These are phyloP conservation scores for Maconellicoccus hirsutus DNA, from an alignment of 1,140 invertebrate species.

Conservation along the genomic window DNA sequence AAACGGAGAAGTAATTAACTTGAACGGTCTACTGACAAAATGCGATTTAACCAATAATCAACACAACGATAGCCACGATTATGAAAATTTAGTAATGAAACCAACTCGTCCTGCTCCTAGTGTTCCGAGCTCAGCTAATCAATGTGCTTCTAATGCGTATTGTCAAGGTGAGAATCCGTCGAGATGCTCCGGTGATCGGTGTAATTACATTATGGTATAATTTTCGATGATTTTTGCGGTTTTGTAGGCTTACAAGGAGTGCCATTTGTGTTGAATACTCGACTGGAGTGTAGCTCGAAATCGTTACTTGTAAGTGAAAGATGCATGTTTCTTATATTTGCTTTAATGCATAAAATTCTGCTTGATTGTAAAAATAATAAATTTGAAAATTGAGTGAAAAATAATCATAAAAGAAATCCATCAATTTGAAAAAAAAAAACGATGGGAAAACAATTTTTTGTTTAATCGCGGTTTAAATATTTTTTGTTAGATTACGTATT, in stretches of 20 bases:
- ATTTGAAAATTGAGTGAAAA: too few species aligned
- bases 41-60: background rate
- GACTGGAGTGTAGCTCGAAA: background rate
- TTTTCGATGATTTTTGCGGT: background rate
- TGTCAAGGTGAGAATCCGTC: background rate
- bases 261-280: slow-evolving; percentile 29
- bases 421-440: too few species aligned
- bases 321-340: too few species aligned
- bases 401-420: too few species aligned
- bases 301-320: slow-evolving; percentile 6
- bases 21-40: background rate
- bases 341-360: too few species aligned
- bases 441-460: too few species aligned
- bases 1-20: background rate
- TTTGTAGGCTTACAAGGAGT: slow-evolving; percentile 29
- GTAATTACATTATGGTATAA: background rate
- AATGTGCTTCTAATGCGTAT: background rate
- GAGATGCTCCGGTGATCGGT: background rate
- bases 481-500: too few species aligned
- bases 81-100: slow-evolving; percentile 8
- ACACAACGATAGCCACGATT: background rate
- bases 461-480: too few species aligned
- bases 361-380: too few species aligned
- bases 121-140: background rate
- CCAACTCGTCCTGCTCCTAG: background rate